Conservation (phyloP, 1,140 invertebrate genomes). For the Platyscapa corneri region DNA sequence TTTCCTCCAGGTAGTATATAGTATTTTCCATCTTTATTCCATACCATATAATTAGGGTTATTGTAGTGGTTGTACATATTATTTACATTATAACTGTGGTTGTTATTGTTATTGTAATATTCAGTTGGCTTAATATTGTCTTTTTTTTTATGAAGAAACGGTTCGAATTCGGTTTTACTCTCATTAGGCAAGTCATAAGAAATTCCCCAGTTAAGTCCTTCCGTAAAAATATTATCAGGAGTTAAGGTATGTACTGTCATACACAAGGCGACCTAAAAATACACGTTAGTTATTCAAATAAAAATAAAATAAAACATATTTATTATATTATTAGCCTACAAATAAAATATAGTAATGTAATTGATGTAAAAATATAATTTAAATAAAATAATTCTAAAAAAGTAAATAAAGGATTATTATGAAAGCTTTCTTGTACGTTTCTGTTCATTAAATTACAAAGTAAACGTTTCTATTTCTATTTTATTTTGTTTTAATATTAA, state of each 20-base stretch:
- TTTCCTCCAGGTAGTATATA: slow-evolving; percentile 45
- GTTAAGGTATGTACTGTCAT: slow-evolving; percentile 77
- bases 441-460: no score
- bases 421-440: no score
- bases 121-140: slow-evolving; percentile 59
- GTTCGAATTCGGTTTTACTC: slow-evolving; percentile 77
- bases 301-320: no score
- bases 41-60: slow-evolving; percentile 62
- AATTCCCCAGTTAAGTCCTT: slow-evolving; percentile 84
- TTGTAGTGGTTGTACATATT: slow-evolving; percentile 53
- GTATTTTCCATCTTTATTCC: slow-evolving; percentile 60
- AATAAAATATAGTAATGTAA: no score
- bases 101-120: not conserved
- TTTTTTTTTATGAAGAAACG: slow-evolving; percentile 65
- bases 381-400: no score
- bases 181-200: slow-evolving; percentile 84
- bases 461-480: no score
- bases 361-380: no score
- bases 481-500: no score
- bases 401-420: no score
- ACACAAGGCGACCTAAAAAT: slow-evolving; percentile 75
- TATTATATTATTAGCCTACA: no score
- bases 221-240: slow-evolving; percentile 77
- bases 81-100: slow-evolving; percentile 28
- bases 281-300: not conserved